phyloP scores from a whole-genome alignment of 92 coral and sea anemone species.

The Siderastrea radians region DNA sequence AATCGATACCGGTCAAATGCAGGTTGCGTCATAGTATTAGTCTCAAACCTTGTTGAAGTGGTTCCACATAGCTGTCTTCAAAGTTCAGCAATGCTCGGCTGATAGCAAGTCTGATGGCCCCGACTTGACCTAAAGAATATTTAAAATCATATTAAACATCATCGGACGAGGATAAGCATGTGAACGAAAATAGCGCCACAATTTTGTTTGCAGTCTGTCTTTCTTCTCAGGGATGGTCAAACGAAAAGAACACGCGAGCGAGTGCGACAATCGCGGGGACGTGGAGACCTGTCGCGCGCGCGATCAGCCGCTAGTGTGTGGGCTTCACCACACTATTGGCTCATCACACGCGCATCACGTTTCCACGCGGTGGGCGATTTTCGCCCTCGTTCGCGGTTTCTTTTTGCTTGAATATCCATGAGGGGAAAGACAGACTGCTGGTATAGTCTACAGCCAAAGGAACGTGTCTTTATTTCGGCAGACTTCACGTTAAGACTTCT shows the following conservation, averaged over 20 bases:
- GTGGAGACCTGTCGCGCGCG: too few species aligned
- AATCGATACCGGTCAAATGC: too few species aligned
- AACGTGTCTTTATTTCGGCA: too few species aligned
- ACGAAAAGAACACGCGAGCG: not conserved
- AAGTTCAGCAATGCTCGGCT: conserved; percentile 92
- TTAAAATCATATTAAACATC: not conserved
- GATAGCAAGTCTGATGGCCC: conserved; percentile 94
- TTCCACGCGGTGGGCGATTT: not conserved
- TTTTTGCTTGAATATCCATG: too few species aligned
- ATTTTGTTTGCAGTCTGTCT: not conserved
- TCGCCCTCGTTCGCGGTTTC: too few species aligned
- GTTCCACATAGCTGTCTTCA: conserved; percentile 77
- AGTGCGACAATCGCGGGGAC: too few species aligned
- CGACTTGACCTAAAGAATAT: conserved; percentile 84
- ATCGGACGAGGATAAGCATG: not conserved
- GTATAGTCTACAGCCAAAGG: too few species aligned
- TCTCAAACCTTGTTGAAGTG: conserved; percentile 84
- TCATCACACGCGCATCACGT: not conserved
- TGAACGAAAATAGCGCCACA: not conserved
- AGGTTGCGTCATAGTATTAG: not conserved
- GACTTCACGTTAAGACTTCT: too few species aligned
- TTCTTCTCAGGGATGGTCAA: not conserved
- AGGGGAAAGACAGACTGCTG: too few species aligned
- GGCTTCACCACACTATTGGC: too few species aligned
- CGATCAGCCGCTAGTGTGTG: too few species aligned